phyloP scores from a whole-genome alignment of 2,113 vertebrate genomes.

The Dasyurus viverrinus region DNA sequence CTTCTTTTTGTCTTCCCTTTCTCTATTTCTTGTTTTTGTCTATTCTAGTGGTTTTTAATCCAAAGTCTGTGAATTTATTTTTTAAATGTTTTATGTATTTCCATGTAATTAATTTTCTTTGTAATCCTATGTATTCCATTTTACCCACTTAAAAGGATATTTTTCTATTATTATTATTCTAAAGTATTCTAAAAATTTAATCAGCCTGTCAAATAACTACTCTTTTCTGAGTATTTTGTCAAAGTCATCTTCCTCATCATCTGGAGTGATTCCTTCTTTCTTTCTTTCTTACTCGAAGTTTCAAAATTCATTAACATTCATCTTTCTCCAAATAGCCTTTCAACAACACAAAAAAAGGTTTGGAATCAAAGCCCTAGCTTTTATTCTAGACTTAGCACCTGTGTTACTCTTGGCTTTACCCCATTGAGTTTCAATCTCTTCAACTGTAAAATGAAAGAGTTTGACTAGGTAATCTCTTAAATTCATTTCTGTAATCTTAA shows the following conservation, averaged over 20 bases:
- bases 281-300: not conserved
- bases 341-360: not conserved
- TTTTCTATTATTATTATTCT: no score
- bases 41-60: not conserved
- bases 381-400: not conserved
- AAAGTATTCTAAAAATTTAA: not conserved
- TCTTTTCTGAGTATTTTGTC: not conserved
- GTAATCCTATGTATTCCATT: not conserved
- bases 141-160: not conserved
- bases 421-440: not conserved
- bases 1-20: not conserved
- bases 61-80: not conserved
- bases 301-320: not conserved
- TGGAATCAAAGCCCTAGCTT: not conserved
- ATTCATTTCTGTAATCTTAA: not conserved
- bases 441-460: not conserved
- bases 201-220: not conserved
- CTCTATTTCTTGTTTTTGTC: not conserved
- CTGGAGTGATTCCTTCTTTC: not conserved
- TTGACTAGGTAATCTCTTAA: not conserved
- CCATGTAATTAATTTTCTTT: not conserved
- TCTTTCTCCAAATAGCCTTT: not conserved
- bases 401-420: not conserved
- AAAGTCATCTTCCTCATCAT: not conserved
- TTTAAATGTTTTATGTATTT: not conserved